Evolutionary conservation across 2,888 invertebrate genomes (phyloP).

Genomic region (Crocallis elinguaria): DNA sequence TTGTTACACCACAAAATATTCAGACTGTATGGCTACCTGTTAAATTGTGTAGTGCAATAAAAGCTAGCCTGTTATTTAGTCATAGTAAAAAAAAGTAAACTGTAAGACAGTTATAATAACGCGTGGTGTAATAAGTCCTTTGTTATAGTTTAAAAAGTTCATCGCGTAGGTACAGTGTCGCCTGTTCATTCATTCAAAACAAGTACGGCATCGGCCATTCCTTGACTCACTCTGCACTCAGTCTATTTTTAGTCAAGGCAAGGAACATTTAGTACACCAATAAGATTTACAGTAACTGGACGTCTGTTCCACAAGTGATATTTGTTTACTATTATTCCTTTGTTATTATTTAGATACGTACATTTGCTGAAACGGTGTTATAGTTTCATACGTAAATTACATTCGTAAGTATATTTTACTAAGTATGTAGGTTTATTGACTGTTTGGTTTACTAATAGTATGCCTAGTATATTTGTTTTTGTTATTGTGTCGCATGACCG

Average conservation of each 20-base stretch:
- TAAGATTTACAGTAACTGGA: constrained; percentile 5
- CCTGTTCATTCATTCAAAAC: not conserved
- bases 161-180: not conserved
- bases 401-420: not conserved
- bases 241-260: too few species aligned
- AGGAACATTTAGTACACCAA: constrained; percentile 30
- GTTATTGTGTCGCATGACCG: too few species aligned
- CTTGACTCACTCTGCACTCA: not conserved
- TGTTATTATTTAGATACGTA: not conserved
- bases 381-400: not conserved
- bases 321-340: constrained; percentile 2
- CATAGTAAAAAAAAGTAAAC: too few species aligned
- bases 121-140: too few species aligned
- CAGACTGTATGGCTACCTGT: too few species aligned
- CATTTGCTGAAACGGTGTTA: not conserved
- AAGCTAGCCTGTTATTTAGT: too few species aligned
- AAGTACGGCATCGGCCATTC: not conserved
- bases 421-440: too few species aligned
- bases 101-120: too few species aligned
- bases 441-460: too few species aligned
- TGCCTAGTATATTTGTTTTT: too few species aligned
- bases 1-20: too few species aligned
- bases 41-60: too few species aligned
- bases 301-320: not conserved
- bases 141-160: not conserved